phyloP scores from a whole-genome alignment of 2,797 vertebrate species.

The Ataeniobius toweri region DNA sequence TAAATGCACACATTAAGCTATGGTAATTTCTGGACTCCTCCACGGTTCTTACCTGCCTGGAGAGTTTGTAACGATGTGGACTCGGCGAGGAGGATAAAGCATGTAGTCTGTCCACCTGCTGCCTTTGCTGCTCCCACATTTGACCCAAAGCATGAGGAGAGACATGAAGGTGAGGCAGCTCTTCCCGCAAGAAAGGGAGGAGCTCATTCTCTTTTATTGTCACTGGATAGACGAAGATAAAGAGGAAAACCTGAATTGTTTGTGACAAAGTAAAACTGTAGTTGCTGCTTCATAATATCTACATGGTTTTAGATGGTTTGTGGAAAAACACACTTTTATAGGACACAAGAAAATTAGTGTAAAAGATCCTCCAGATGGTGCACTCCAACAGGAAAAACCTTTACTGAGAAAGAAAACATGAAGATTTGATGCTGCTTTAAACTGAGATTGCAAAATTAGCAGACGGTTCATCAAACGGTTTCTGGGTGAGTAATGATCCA shows the following conservation, averaged over 20 bases:
- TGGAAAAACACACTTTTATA: background rate
- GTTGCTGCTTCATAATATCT: background rate
- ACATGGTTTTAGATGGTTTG: background rate
- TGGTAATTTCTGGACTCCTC: background rate
- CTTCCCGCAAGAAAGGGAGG: conserved; percentile 86
- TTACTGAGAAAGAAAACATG: no score
- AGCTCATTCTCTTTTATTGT: conserved; percentile 86
- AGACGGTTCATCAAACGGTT: no score
- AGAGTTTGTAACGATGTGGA: conserved; percentile 76
- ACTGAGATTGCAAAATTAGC: no score
- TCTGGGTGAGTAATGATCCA: no score
- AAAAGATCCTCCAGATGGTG: no score
- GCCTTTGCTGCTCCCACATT: conserved; percentile 92
- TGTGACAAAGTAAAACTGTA: background rate
- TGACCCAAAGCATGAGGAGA: conserved; percentile 81
- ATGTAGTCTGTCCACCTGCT: conserved; percentile 84
- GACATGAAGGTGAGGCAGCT: conserved; percentile 88
- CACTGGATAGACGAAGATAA: conserved; percentile 74
- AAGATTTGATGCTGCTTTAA: no score
- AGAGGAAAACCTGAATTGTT: background rate
- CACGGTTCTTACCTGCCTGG: conserved; percentile 78
- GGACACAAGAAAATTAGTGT: background rate
- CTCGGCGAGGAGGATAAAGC: conserved; percentile 66
- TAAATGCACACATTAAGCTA: background rate
- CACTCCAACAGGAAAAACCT: no score